Evolutionary conservation across 2,797 vertebrate genomes (phyloP), one percentile per base, ranked within the genome.

Genomic region (Lacerta agilis): DNA sequence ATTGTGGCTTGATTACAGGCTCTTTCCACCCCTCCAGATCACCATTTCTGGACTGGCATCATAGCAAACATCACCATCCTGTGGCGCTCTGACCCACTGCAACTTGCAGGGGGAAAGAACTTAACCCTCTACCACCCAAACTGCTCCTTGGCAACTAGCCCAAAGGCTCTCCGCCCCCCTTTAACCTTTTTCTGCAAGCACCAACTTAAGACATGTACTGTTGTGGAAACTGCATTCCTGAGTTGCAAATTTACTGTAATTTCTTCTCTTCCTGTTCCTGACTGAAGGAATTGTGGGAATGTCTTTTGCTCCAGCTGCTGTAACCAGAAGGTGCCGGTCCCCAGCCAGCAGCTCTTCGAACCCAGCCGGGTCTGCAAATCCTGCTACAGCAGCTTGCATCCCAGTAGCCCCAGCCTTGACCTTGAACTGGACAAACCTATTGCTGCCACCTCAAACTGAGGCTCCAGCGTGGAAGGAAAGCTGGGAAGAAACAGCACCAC

Each of bases 241-340:
- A 66, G 36, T 91, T 76, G 83, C 92, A 5, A 92, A 64, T 1
- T 86, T 85, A 82, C 20, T 77, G 83, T 90, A 55, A 41, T 83
- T 66, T 85, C 0, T 95, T 86, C 75, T 91, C 87, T 91, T 82
- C 49, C 78, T 92, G 20, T 94, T 93, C 89, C 92, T 45, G 77
- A 78, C 38, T 86, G 80, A 97, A 99, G 99, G 98, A 99, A 99
- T 95, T 99, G 99, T 85, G 98, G 99, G 91, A 99, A 99, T 1
- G 98, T 99, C 86, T 99, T 99, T 97, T 99, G 99, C 90, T 98
- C 98, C 97, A 99, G 97, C 94, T 99, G 98, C 92, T 99, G 98
- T 86, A 98, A 99, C 96, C 99, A 99, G 98, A 99, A 99, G 98
- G 98, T 99, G 94, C 98, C 99, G 1, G 98, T 99, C 97, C 99